Evolutionary conservation across 1,140 invertebrate genomes (phyloP).

Genomic region (Drosophila ogumai): DNA sequence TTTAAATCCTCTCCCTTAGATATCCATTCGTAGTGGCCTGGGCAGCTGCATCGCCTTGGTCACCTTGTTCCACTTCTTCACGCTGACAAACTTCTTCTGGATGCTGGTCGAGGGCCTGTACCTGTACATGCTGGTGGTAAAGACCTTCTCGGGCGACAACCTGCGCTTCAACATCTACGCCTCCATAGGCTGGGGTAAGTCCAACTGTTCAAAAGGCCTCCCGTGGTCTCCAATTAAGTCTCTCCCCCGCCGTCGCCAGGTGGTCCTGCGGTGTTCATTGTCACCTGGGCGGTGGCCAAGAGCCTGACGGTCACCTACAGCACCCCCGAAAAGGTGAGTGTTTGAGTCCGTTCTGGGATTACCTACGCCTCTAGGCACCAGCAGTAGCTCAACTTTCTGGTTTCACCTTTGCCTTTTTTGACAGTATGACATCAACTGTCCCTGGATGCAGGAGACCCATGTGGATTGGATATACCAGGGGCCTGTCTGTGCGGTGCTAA

Average conservation of each 20-base stretch:
- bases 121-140: slow-evolving; percentile 96
- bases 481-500: slow-evolving; percentile 90
- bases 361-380: neutral
- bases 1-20: slow-evolving; percentile 35
- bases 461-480: slow-evolving; percentile 93
- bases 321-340: slow-evolving; percentile 60
- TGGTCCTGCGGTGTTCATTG: slow-evolving; percentile 89
- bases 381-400: slow-evolving; percentile 17
- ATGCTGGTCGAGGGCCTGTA: slow-evolving; percentile 99
- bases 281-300: slow-evolving; percentile 89
- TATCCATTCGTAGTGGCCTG: slow-evolving; percentile 85
- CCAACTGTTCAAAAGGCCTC: neutral
- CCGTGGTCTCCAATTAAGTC: slow-evolving; percentile 46
- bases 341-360: slow-evolving; percentile 5
- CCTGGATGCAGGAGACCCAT: slow-evolving; percentile 90
- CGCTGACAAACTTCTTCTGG: slow-evolving; percentile 98
- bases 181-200: slow-evolving; percentile 97
- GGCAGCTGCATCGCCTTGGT: slow-evolving; percentile 89
- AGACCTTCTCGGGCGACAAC: slow-evolving; percentile 95
- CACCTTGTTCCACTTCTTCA: slow-evolving; percentile 94
- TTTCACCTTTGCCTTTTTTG: slow-evolving; percentile 14
- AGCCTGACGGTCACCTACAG: slow-evolving; percentile 85
- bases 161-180: slow-evolving; percentile 95
- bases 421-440: slow-evolving; percentile 85
- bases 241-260: slow-evolving; percentile 85